Evolutionary conservation across 2,888 invertebrate species (phyloP).

Genomic region (Drosophila differens): DNA sequence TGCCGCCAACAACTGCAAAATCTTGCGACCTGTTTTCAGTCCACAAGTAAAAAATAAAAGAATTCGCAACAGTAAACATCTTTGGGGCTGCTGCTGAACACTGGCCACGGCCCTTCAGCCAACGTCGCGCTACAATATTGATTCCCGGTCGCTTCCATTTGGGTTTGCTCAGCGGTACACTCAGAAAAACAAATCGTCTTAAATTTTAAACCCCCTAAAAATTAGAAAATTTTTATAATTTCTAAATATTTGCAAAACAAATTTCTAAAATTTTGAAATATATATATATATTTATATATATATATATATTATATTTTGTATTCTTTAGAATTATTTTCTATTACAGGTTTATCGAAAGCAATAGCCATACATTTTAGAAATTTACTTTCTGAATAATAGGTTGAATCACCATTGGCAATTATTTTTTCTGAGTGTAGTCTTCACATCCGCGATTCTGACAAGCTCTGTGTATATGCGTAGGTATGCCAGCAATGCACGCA

Average conservation of each 20-base stretch:
- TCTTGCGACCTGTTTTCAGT: constrained; percentile 48
- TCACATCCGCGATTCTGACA: constrained; percentile 33
- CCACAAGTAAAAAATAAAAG: constrained; percentile 41
- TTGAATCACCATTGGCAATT: constrained; percentile 27
- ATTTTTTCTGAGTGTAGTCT: constrained; percentile 4
- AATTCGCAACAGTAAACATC: constrained; percentile 53
- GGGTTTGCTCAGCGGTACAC: constrained; percentile 1
- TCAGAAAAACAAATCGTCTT: background rate
- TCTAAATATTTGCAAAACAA: too few relatives aligned
- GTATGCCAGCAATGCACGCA: constrained; percentile 83
- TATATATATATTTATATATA: too few relatives aligned
- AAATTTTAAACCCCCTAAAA: background rate
- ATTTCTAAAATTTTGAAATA: too few relatives aligned
- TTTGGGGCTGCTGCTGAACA: constrained; percentile 26
- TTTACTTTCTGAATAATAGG: background rate
- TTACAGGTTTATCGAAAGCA: background rate
- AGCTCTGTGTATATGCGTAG: constrained; percentile 82
- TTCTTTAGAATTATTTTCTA: too few relatives aligned
- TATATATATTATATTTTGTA: too few relatives aligned
- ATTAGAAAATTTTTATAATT: too few relatives aligned
- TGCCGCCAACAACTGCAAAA: constrained; percentile 15
- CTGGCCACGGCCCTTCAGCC: constrained; percentile 43
- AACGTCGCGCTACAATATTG: constrained; percentile 29
- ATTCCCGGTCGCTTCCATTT: constrained; percentile 12
- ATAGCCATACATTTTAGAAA: background rate